phyloP scores from a whole-genome alignment of 2,113 vertebrate species.

The Oceanites oceanicus region DNA sequence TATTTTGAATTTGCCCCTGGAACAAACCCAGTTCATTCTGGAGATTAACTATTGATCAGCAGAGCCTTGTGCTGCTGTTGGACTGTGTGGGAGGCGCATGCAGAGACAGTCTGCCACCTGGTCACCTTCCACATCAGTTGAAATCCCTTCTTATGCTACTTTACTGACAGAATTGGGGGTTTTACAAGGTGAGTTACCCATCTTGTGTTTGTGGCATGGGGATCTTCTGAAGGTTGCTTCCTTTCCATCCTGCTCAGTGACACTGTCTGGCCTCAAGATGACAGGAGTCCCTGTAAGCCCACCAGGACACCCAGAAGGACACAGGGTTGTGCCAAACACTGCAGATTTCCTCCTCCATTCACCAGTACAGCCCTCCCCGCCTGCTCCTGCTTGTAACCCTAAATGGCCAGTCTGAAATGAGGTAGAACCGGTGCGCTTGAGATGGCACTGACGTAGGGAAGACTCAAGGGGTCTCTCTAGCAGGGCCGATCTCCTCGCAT shows the following conservation, averaged over 20 bases:
- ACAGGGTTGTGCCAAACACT: not conserved
- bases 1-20: not conserved
- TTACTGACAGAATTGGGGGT: not conserved
- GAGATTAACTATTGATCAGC: not conserved
- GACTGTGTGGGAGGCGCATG: not conserved
- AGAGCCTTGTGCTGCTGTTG: not conserved
- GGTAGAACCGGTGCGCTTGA: not conserved
- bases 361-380: not conserved
- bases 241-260: not conserved
- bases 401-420: not conserved
- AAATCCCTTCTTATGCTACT: not conserved
- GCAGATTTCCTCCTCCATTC: not conserved
- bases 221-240: not conserved
- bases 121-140: not conserved
- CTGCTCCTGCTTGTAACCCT: not conserved
- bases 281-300: not conserved
- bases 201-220: not conserved
- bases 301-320: not conserved
- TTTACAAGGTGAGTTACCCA: not conserved
- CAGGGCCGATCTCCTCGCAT: fast-evolving
- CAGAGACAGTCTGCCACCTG: not conserved
- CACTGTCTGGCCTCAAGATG: not conserved
- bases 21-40: not conserved
- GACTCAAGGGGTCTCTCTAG: fast-evolving
- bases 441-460: not conserved